A percentile compares a stretch with the other conserved stretches of the same genome.
Conservation (phyloP, 2,888 invertebrate species). For the Rosalia funebris region DNA sequence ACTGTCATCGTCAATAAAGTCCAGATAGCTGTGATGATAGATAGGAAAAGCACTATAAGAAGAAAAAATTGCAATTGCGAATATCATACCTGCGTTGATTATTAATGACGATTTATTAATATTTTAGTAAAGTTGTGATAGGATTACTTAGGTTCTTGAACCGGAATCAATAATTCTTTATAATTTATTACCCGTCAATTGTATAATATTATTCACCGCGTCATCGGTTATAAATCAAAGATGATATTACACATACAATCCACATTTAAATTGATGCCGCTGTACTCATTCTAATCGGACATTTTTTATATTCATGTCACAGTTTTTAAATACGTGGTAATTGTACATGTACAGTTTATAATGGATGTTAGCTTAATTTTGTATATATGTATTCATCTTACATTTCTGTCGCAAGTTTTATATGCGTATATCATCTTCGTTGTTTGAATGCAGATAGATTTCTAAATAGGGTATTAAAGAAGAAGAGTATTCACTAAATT, state of each 20-base stretch:
- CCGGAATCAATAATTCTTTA: background rate
- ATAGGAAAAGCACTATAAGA: too few species aligned
- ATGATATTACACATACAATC: background rate
- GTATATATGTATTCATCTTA: conserved; percentile 4
- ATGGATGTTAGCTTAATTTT: background rate
- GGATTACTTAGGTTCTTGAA: background rate
- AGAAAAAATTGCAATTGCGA: too few species aligned
- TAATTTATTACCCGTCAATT: background rate
- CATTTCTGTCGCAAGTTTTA: background rate
- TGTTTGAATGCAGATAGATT: conserved; percentile 3
- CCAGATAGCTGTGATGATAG: too few species aligned
- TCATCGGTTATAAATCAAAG: background rate
- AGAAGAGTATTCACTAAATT: too few species aligned
- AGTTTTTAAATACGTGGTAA: background rate
- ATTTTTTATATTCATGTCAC: conserved; percentile 1
- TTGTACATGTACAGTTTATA: conserved; percentile 1
- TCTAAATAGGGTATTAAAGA: conserved; percentile 8
- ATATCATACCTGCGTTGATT: too few species aligned
- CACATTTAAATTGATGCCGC: background rate
- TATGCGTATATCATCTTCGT: background rate
- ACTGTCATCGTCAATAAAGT: too few species aligned
- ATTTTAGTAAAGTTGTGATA: too few species aligned
- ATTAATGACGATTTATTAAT: too few species aligned
- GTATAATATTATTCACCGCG: background rate
- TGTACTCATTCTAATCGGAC: conserved; percentile 1